Evolutionary conservation across 2,113 vertebrate genomes (phyloP).

Genomic region (Gadus macrocephalus): DNA sequence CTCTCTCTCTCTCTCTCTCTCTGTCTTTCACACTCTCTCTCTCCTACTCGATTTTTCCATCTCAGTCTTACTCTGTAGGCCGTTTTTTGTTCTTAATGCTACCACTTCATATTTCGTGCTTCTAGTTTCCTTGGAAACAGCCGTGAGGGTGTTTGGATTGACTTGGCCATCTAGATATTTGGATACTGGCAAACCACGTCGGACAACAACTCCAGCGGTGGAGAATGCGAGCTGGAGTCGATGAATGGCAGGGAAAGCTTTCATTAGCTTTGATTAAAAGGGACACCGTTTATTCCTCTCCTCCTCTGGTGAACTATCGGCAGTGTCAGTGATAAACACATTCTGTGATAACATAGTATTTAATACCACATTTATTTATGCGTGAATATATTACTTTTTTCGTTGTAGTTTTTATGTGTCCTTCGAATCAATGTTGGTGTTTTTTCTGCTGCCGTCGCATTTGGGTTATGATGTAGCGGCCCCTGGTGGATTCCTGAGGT

Average conservation of each 20-base stretch:
- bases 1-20: conserved; percentile 1
- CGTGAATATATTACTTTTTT: conserved; percentile 43
- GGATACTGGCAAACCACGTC: conserved; percentile 35
- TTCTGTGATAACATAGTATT: conserved; percentile 64
- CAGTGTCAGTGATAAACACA: conserved; percentile 25
- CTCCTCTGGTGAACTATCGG: conserved; percentile 12
- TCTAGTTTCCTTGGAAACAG: conserved; percentile 97
- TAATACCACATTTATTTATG: conserved; percentile 71
- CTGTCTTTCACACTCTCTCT: background rate
- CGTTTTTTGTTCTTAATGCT: conserved; percentile 7
- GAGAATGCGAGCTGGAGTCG: conserved; percentile 67
- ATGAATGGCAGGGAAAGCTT: no score
- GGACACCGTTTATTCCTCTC: no score
- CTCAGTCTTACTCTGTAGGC: background rate
- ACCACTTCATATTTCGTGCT: conserved; percentile 74
- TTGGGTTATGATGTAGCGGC: conserved; percentile 59
- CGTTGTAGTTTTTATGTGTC: conserved; percentile 41
- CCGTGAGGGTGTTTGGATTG: conserved; percentile 72
- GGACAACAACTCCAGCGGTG: conserved; percentile 73
- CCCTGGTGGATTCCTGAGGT: conserved; percentile 58
- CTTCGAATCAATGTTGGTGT: conserved; percentile 37
- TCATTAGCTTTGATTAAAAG: no score
- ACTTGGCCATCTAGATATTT: conserved; percentile 81
- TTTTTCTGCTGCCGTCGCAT: conserved; percentile 13
- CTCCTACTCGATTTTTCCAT: background rate